Conservation (phyloP, 2,797 vertebrate species). For the Lithobates sylvaticus region DNA sequence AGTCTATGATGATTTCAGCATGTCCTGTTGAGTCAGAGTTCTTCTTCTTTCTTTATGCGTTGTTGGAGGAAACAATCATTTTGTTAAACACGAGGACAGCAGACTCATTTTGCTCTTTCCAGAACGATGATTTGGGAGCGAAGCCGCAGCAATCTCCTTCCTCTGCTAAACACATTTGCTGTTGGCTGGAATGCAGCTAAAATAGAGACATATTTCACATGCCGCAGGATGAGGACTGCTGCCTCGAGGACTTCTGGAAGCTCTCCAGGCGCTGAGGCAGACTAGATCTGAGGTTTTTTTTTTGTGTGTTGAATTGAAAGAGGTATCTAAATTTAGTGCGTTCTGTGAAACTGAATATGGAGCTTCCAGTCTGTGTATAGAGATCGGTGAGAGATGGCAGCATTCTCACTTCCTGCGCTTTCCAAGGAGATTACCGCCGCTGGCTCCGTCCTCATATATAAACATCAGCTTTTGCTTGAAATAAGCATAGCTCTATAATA, state of each 20-base stretch:
- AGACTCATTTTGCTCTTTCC: too few species aligned
- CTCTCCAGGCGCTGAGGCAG: conserved; percentile 39
- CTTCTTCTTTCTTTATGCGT: too few species aligned
- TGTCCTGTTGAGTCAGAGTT: too few species aligned
- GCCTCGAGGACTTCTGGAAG: conserved; percentile 1
- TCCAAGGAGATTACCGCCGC: neutral
- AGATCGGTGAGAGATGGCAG: neutral
- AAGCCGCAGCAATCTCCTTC: neutral
- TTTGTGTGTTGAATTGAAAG: conserved; percentile 13
- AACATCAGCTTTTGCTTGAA: neutral
- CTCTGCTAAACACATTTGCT: conserved; percentile 42
- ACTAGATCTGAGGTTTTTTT: conserved; percentile 15
- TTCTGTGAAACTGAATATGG: conserved; percentile 27
- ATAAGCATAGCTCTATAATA: too few species aligned
- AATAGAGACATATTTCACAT: conserved; percentile 49
- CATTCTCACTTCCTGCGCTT: neutral
- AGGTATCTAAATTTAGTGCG: conserved; percentile 44
- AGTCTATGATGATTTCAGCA: too few species aligned
- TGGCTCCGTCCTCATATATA: neutral
- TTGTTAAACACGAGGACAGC: too few species aligned
- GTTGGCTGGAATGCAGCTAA: conserved; percentile 37
- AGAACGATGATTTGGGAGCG: neutral
- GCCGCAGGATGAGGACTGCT: conserved; percentile 18
- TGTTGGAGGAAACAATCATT: too few species aligned
- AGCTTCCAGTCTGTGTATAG: neutral